phyloP scores from a whole-genome alignment of 1,140 invertebrate species.

The Neuroterus valhalla region DNA sequence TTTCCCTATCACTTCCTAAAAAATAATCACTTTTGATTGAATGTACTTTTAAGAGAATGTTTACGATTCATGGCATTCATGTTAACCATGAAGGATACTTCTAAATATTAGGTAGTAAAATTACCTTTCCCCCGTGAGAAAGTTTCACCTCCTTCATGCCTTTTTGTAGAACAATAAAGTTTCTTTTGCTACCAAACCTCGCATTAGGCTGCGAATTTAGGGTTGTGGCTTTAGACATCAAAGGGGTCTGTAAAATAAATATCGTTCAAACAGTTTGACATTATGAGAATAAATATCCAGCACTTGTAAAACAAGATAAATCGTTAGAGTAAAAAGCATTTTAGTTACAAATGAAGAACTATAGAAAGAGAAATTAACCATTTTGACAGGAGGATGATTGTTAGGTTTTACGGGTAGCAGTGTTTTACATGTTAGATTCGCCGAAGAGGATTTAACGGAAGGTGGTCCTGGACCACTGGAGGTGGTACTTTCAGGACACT shows the following conservation, averaged over 20 bases:
- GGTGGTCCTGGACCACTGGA: slow-evolving; percentile 64
- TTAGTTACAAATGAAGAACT: neutral
- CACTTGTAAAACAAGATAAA: too few species aligned
- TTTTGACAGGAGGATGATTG: slow-evolving; percentile 59
- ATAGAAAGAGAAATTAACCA: slow-evolving; percentile 48
- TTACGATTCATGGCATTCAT: neutral
- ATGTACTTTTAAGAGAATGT: neutral
- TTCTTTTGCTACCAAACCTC: slow-evolving; percentile 63
- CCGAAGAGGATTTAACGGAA: slow-evolving; percentile 42
- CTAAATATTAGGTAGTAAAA: slow-evolving; percentile 13
- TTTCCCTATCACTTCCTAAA: slow-evolving; percentile 69
- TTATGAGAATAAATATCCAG: too few species aligned
- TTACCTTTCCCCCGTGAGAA: slow-evolving; percentile 68
- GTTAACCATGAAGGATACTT: neutral
- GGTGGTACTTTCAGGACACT: slow-evolving; percentile 33
- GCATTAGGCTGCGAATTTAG: slow-evolving; percentile 55
- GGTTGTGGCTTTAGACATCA: slow-evolving; percentile 12
- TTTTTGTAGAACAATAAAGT: slow-evolving; percentile 70
- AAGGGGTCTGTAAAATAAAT: slow-evolving; percentile 12
- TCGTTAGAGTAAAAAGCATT: too few species aligned
- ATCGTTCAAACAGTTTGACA: neutral
- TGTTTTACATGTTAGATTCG: slow-evolving; percentile 58
- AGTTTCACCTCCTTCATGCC: slow-evolving; percentile 66
- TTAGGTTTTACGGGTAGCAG: slow-evolving; percentile 57
- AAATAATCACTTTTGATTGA: slow-evolving; percentile 29